Evolutionary conservation across 2,888 invertebrate species (phyloP).

Genomic region (Tolmerus cingulatus): DNA sequence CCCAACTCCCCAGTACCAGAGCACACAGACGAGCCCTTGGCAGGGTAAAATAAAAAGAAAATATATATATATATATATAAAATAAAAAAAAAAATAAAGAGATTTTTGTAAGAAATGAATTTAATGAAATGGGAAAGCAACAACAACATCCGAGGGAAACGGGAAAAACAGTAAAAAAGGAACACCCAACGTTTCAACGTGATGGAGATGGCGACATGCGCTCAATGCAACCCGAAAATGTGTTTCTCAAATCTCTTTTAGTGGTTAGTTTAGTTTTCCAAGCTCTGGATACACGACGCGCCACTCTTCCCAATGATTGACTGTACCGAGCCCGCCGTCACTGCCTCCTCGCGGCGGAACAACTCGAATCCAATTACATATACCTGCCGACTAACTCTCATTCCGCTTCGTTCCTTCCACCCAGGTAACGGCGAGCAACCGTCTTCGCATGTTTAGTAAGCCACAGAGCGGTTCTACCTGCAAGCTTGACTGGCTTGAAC

Average conservation of each 20-base stretch:
- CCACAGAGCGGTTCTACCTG: neutral
- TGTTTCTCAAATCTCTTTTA: slow-evolving; percentile 34
- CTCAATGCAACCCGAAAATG: slow-evolving; percentile 35
- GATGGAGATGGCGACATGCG: slow-evolving; percentile 34
- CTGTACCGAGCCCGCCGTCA: neutral
- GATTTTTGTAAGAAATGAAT: slow-evolving; percentile 32
- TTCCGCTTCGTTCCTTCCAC: neutral
- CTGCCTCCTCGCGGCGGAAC: neutral
- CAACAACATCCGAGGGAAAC: neutral
- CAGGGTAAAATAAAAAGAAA: neutral
- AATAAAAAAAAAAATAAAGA: neutral
- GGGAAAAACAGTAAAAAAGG: slow-evolving; percentile 7
- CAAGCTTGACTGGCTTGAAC: neutral
- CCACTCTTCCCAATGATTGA: neutral
- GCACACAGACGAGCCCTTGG: neutral
- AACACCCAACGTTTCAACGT: slow-evolving; percentile 11
- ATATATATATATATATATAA: too few species aligned
- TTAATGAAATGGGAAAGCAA: slow-evolving; percentile 39
- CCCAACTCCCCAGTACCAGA: neutral
- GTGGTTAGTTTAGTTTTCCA: slow-evolving; percentile 28
- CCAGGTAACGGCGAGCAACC: neutral
- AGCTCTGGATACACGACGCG: neutral
- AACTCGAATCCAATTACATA: neutral
- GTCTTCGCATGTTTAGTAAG: neutral
- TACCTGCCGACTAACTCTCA: neutral